A percentile compares a stretch with the other conserved stretches of the same genome.
Evolutionary conservation across 1,140 invertebrate species (phyloP).

Genomic region (Temnothorax curvispinosus): DNA sequence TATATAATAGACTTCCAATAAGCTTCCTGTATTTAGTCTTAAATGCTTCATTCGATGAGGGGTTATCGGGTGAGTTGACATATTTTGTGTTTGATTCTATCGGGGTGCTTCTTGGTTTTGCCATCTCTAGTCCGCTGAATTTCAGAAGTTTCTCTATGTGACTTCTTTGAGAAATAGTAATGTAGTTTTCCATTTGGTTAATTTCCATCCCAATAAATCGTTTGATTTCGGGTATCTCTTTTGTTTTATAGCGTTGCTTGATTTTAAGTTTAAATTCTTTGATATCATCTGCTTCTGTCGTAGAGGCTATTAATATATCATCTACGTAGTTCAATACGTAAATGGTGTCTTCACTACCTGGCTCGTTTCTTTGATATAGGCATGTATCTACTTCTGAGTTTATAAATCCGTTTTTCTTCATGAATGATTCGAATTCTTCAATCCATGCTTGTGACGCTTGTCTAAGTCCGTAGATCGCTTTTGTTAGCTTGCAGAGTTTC

Average conservation of each 20-base stretch:
- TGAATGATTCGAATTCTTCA: not conserved
- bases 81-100: not conserved
- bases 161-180: not conserved
- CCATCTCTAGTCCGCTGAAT: not conserved
- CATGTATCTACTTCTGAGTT: not conserved
- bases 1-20: not conserved
- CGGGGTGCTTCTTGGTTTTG: not conserved
- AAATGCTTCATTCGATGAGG: not conserved
- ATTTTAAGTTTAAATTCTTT: not conserved
- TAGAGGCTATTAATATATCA: not conserved
- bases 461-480: not conserved
- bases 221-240: not conserved
- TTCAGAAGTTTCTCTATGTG: not conserved
- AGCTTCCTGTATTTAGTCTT: not conserved
- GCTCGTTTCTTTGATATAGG: not conserved
- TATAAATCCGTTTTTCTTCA: not conserved
- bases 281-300: not conserved
- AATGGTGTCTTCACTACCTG: not conserved
- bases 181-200: not conserved
- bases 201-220: not conserved
- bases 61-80: not conserved
- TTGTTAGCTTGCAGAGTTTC: not conserved
- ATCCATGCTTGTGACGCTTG: not conserved
- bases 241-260: not conserved
- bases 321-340: not conserved